Base-by-base conservation (phyloP, 2,888 invertebrate genomes). In the Bursaphelenchus okinawaensis region DNA sequence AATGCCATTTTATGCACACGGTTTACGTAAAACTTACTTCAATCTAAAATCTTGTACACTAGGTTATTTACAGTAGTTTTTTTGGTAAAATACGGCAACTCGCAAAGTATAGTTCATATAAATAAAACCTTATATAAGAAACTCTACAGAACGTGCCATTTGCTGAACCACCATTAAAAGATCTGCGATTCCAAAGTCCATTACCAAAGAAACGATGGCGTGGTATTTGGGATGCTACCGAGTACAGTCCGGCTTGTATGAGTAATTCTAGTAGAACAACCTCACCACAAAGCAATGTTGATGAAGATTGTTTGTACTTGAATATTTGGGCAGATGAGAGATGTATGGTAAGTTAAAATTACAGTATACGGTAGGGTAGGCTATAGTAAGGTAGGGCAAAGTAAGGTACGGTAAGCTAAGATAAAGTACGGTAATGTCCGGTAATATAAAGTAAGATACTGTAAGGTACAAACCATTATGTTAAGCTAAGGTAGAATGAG, bases 291-390 rank as follows among this genome's bases (percentile, higher is more conserved):
- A 70, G 75, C 59, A 72, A 75, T 52, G 65, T 78, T 16, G 69
- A 69, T 54, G 77, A 77, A 54, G 77, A 77, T 57, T 77, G 77
- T 52, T 68, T 77, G 27, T 71, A 74, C 56, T 22, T 69, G 52
- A 76, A 78, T 54, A 65, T 77, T 7, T 77, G 77, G 67, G 70
- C 73, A 8, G 68, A 68, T 19, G 62, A 67, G 7, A 61, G 66
- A 8, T 77, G 77, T 55, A 61, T 70, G 66, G 74, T 74, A 22
- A 23, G 50, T 19, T 3, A 20, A n/a, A 22, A n/a, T n/a, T n/a
- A n/a, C n/a, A n/a, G 59, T 19, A 59, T 20, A 23, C 22, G 40
- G 20, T 0, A 4, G 7, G 6, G 52, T 20, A 4, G 0, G 20
- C n/a, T n/a, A n/a, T n/a, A n/a, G n/a, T n/a, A n/a, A n/a, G n/a